Conservation (phyloP, 2,797 vertebrate genomes). For the Petrocephalus sullivani region DNA sequence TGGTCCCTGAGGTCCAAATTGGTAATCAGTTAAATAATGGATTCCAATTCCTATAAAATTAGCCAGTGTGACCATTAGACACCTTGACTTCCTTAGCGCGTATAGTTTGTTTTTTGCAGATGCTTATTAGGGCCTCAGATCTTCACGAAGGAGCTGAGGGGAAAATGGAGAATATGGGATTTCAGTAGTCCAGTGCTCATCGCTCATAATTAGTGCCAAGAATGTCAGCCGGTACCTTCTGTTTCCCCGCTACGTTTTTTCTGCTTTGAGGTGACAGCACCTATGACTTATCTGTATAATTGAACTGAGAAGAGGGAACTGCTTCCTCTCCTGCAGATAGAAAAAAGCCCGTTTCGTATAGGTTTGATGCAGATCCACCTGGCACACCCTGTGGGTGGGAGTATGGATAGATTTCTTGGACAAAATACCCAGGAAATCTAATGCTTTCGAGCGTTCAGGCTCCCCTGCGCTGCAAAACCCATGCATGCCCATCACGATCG, state of each 20-base stretch:
- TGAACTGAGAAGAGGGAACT: not conserved
- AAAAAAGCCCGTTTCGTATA: not conserved
- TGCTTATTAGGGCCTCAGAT: not conserved
- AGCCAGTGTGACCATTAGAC: not conserved
- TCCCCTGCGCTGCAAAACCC: not conserved
- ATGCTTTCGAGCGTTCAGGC: not conserved
- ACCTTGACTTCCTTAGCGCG: not conserved
- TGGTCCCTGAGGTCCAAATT: not conserved
- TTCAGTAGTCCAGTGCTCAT: not conserved
- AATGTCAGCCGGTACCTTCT: not conserved
- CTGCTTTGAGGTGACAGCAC: not conserved
- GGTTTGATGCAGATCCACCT: not conserved
- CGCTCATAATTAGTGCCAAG: not conserved
- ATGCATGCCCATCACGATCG: not conserved
- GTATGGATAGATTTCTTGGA: not conserved
- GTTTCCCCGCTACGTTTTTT: not conserved
- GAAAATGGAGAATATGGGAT: not conserved
- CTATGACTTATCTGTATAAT: not conserved
- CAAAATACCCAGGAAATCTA: not conserved
- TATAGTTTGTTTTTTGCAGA: not conserved
- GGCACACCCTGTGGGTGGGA: not conserved
- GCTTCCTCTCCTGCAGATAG: not conserved
- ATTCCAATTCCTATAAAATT: not conserved
- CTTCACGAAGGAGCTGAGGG: not conserved
- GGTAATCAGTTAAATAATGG: not conserved